Conservation (phyloP, 2,113 vertebrate genomes). For the rat (Rattus norvegicus) region DNA sequence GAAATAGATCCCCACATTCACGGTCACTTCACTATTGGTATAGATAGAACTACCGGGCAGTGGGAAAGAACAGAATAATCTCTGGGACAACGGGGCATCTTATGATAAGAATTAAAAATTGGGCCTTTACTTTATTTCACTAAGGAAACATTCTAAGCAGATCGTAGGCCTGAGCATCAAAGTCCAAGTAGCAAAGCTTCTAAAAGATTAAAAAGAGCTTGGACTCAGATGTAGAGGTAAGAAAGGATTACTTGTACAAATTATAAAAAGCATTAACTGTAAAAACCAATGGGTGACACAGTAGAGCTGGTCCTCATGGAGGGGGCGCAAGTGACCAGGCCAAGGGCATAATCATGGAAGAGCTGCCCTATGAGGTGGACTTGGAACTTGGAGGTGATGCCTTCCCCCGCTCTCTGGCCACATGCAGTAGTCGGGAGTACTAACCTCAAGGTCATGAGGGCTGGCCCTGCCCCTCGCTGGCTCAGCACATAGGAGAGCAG, state of each 20-base stretch:
- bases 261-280: neutral
- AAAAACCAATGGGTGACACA: neutral
- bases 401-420: neutral
- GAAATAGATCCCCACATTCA: neutral
- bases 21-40: neutral
- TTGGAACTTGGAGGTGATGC: neutral
- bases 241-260: conserved; percentile 23
- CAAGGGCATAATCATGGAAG: neutral
- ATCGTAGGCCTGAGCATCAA: neutral
- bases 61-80: neutral
- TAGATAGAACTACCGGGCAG: neutral
- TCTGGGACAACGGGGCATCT: neutral
- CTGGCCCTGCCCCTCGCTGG: neutral
- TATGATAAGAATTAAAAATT: conserved; percentile 4
- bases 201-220: conserved; percentile 18
- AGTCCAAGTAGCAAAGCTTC: neutral
- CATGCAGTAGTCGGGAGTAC: neutral
- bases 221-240: neutral
- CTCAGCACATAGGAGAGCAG: neutral
- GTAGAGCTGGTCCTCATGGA: neutral
- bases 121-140: neutral
- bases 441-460: neutral
- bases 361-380: neutral
- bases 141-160: neutral
- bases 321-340: neutral